These are phyloP conservation scores for Caenorhabditis sp. DNA, from an alignment of 2,888 invertebrate species.

Conservation along the genomic window DNA sequence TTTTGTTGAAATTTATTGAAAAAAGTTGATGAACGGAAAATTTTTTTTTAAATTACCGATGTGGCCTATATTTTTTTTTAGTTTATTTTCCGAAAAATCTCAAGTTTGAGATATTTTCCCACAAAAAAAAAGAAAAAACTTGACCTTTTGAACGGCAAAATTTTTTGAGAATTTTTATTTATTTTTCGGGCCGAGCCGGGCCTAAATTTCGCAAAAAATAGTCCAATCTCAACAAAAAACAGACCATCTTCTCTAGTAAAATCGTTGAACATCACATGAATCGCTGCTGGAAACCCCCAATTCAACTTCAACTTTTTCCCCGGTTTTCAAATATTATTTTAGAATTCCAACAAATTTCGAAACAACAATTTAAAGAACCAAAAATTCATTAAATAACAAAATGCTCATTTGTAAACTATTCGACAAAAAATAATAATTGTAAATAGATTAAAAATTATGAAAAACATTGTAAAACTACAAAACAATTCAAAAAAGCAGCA, in stretches of 20 bases:
- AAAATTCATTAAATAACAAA: neutral
- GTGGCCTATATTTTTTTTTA: too few relatives aligned
- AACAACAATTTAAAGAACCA: neutral
- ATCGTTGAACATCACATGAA: neutral
- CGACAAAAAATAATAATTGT: slow-evolving; percentile 1
- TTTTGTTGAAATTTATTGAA: too few relatives aligned
- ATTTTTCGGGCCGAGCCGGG: too few relatives aligned
- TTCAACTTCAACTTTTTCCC: neutral
- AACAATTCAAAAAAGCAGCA: neutral
- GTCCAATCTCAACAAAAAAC: neutral
- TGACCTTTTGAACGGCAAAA: too few relatives aligned
- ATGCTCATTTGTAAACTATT: slow-evolving; percentile 1
- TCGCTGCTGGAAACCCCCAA: neutral
- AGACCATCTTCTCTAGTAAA: neutral
- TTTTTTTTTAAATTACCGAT: too few relatives aligned
- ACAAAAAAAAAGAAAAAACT: too few relatives aligned
- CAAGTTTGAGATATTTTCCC: too few relatives aligned
- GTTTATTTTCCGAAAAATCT: too few relatives aligned
- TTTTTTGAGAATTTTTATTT: too few relatives aligned
- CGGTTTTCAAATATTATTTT: neutral
- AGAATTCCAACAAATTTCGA: neutral
- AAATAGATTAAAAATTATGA: neutral
- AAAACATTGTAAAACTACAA: slow-evolving; percentile 1
- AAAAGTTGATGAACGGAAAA: too few relatives aligned
- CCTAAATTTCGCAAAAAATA: neutral